phyloP scores from a whole-genome alignment of 2,113 vertebrate species.

The Alethe castanea region DNA sequence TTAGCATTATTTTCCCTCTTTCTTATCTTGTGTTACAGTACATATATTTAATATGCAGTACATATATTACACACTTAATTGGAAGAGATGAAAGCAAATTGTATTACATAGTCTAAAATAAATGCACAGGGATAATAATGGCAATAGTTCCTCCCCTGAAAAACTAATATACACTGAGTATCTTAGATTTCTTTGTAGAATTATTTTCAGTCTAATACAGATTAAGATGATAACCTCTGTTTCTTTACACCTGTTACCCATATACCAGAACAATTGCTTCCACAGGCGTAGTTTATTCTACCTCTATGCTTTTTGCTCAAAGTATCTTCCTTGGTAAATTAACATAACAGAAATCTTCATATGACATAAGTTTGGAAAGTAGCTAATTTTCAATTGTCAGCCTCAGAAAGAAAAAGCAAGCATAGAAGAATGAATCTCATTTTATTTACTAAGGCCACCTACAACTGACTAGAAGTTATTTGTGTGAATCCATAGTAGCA shows the following conservation, averaged over 20 bases:
- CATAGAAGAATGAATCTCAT: neutral
- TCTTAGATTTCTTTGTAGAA: neutral
- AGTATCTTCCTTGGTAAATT: neutral
- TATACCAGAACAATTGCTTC: neutral
- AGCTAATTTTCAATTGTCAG: neutral
- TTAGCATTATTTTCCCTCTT: neutral
- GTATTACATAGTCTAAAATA: neutral
- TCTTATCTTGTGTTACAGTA: neutral
- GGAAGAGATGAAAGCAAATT: neutral
- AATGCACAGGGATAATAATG: neutral
- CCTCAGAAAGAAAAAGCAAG: neutral
- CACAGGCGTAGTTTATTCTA: neutral
- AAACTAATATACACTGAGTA: neutral
- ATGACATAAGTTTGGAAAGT: neutral
- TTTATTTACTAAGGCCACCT: neutral
- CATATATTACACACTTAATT: neutral
- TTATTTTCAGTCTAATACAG: neutral
- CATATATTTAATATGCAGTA: neutral
- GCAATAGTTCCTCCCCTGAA: accelerated
- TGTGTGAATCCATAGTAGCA: neutral
- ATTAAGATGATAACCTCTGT: neutral
- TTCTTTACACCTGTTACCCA: neutral
- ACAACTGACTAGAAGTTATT: neutral
- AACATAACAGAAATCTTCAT: neutral
- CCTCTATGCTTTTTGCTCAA: neutral